Evolutionary conservation across 2,113 vertebrate species (phyloP), one percentile per base, ranked within the genome.

Genomic region (Grus americana): DNA sequence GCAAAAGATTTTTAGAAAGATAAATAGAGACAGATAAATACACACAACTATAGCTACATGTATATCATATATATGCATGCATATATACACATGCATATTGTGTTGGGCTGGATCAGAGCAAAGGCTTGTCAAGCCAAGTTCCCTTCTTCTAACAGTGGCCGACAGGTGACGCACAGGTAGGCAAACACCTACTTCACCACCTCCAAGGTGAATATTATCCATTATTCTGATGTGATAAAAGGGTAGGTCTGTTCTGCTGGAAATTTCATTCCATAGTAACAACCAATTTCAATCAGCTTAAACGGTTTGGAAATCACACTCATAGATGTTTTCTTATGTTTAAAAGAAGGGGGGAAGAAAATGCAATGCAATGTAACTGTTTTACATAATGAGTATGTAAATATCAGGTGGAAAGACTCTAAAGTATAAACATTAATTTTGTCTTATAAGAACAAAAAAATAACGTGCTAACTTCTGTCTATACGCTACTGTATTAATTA

Each of bases 1-100:
- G 27, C 13, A 86, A 34, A n/a, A 89, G 10, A 29, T 23, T 74
- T 88, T 84, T 32, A 47, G 9, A 62, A 21, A 76, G 15, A 46
- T 0, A 66, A 5, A 54, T 3, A 70, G 10, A 61, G 55, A 34
- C 0, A 70, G 15, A 79, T 2, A 47, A 23, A 23, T 49, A 44
- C 12, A 32, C 18, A 8, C 13, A 67, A 27, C n/a, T 70, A 46
- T 6, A 91, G 52, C 29, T 81, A 15, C 10, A 46, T 13, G 6
- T 67, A 50, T 27, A 26, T 24, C 10, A 26, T 8, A 30, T 8
- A 49, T 24, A 50, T 50, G 22, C 3, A 11, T 5, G 17, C 16
- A 38, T 12, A 38, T 9, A 17, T 4, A 55, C 2, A 47, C 6
- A 44, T 2, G 15, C 23, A 10, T 7, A 21, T 27, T 63, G 62